Base-by-base conservation (phyloP, 2,797 vertebrate species). In the Ctenopoma multispine region DNA sequence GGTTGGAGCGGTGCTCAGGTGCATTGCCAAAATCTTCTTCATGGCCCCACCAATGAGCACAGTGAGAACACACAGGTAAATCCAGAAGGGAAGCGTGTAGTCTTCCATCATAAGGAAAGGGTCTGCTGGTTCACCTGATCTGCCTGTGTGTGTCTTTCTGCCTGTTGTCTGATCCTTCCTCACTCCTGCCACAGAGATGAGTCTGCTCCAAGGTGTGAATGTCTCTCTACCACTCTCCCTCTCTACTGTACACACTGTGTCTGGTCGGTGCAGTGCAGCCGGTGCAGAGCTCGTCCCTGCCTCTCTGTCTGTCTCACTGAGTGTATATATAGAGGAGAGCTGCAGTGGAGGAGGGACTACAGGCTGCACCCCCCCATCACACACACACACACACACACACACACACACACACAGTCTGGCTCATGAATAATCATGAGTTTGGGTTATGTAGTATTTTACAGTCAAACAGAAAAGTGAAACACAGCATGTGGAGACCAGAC, bases 1-100 rank as follows among this genome's bases (percentile, higher is more conserved):
- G 0, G 88, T 86, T 15, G 92, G 88, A 38, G 89, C 75, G 0
- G 86, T 47, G 23, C 90, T 91, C 82, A 93, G 81, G 63, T 93
- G 92, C 51, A 81, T 87, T 4, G 88, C 83, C 84, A 94, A 31
- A 1, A 90, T 78, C 90, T 88, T 93, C 87, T 93, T 93, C 84
- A 93, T 69, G 18, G 84, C 87, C 7, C 93, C 90, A 0, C 89
- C 90, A 0, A 93, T 61, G 7, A 94, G 61, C 69, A 93, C 69
- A 0, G 90, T 83, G 58, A 94, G 73, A 12, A 92, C 90, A 0
- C 57, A 89, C 74, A 94, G 77, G 88, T 93, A 93, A 56, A 95
- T 92, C 93, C 94, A 94, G 69, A 91, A 89, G 40, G 92, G 92
- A 14, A 94, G 84, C 6, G 84, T 84, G 84, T 87, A 93, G 70